Evolutionary conservation across 2,797 vertebrate species (phyloP).

Genomic region (Phataginus tetradactyla): DNA sequence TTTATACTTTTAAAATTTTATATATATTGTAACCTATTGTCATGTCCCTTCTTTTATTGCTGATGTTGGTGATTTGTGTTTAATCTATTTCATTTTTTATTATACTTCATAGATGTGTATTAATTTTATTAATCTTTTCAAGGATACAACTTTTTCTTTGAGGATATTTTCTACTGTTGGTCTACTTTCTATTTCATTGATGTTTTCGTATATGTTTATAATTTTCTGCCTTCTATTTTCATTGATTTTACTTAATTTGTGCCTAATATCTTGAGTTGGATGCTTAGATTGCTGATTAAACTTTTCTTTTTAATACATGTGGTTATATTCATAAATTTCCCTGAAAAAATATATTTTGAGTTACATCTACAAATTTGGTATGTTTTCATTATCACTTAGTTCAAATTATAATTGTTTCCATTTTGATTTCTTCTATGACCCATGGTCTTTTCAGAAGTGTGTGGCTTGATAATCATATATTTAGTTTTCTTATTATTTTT

Average conservation of each 20-base stretch:
- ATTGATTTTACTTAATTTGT: neutral
- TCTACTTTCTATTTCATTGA: neutral
- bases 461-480: neutral
- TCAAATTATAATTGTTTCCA: neutral
- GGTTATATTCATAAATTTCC: neutral
- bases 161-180: neutral
- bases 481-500: neutral
- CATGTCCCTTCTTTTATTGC: neutral
- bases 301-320: neutral
- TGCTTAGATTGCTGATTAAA: neutral
- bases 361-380: neutral
- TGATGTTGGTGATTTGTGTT: neutral
- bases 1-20: neutral
- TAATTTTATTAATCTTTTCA: neutral
- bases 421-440: neutral
- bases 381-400: neutral
- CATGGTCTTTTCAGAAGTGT: neutral
- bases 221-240: neutral
- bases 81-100: neutral
- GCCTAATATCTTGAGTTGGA: neutral
- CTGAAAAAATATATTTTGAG: neutral
- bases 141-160: neutral
- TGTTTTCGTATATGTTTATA: neutral
- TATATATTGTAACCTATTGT: neutral
- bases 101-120: neutral